Evolutionary conservation across 2,888 invertebrate species (phyloP).

Genomic region (Encarsia formosa): DNA sequence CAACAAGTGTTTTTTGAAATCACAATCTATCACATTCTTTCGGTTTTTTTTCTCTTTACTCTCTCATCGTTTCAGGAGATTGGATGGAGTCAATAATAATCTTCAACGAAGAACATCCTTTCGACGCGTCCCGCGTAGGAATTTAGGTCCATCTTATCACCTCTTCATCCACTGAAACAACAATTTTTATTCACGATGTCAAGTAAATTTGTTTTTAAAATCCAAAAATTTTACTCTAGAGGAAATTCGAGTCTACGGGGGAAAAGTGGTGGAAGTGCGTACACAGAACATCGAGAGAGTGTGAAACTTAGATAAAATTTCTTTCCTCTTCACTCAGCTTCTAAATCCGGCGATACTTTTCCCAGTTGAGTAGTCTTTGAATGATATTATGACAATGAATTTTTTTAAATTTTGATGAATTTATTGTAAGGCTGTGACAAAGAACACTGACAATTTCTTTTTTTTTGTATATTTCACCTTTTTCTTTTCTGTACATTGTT

Average conservation of each 20-base stretch:
- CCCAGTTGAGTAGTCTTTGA: neutral
- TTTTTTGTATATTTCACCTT: no score
- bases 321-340: no score
- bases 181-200: slow-evolving; percentile 10
- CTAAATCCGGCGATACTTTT: no score
- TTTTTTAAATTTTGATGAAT: neutral
- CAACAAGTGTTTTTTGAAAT: no score
- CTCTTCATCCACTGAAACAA: slow-evolving; percentile 38
- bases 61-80: no score
- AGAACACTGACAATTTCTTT: neutral
- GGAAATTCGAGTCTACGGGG: slow-evolving; percentile 10
- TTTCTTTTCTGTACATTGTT: no score
- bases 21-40: no score
- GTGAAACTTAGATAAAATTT: neutral
- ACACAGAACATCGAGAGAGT: slow-evolving; percentile 6
- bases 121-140: slow-evolving; percentile 1
- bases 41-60: no score
- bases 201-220: neutral
- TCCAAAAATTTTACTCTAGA: neutral
- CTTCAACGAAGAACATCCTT: no score
- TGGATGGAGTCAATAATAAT: no score
- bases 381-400: neutral
- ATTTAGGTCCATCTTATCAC: slow-evolving; percentile 23
- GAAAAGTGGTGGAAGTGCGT: neutral
- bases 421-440: neutral